Base-by-base conservation (phyloP, 2,113 vertebrate species). In the Xiphorhynchus elegans region DNA sequence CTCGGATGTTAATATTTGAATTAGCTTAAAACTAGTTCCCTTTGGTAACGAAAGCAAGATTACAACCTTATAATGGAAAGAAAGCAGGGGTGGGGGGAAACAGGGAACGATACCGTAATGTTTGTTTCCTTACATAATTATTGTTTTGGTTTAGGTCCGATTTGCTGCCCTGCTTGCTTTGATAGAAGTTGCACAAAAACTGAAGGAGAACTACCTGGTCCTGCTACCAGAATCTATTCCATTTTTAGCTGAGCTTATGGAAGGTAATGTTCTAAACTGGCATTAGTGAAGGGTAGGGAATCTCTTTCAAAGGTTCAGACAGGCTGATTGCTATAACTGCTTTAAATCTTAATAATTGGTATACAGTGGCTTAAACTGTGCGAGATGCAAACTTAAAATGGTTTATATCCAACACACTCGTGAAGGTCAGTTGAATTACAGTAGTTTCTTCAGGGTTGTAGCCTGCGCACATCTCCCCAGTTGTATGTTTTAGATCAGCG, bases 161-260 rank as follows among this genome's bases (percentile, higher is more conserved):
- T 99, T 99, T 97, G 99, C 99, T 35, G 98, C 99, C 69, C 97
- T 99, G 78, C 73, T 99, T 64, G 91, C 98, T 92, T 90, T 99
- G 85, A 69, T 98, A 90, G 98, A 99, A 93, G 69, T 99, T 93
- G 99, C 99, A 9, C 97, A 98, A 40, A 99, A 98, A 90, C 98
- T 99, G 26, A 99, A 97, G 94, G 99, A 99, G 96, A 99, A 99
- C 97, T 99, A 99, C 69, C 97, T 99, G 90, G 97, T 98, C 35
- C 98, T 99, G 64, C 98, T 99, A 12, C 99, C 99, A 3, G 99
- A 99, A 95, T 99, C 99, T 75, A 98, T 99, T 92, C 99, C 99
- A 4, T 99, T 99, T 98, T 96, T 99, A 97, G 99, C 99, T 23
- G 99, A 99, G 46, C 96, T 99, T 52, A 99, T 99, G 99, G 99